Evolutionary conservation across 2,888 invertebrate genomes (phyloP).

Genomic region (Seira sanloemensis): DNA sequence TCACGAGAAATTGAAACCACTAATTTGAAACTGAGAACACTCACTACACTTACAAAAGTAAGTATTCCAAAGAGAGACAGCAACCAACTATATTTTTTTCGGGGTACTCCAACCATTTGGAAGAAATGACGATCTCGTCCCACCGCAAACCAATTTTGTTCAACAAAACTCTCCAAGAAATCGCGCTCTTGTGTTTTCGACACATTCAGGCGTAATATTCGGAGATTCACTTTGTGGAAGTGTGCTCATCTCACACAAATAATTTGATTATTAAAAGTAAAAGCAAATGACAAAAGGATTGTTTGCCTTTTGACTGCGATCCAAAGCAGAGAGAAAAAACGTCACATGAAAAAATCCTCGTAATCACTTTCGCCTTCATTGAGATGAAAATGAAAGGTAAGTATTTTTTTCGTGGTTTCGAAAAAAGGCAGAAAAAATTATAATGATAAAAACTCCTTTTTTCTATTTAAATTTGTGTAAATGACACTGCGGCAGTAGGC

Average conservation of each 20-base stretch:
- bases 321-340: constrained; percentile 5
- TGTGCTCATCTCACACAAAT: constrained; percentile 36
- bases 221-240: constrained; percentile 18
- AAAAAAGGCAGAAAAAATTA: constrained; percentile 8
- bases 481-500: not conserved
- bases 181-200: not conserved
- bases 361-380: constrained; percentile 37
- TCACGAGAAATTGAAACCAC: not conserved
- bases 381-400: constrained; percentile 31
- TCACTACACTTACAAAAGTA: constrained; percentile 33
- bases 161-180: not conserved
- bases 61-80: constrained; percentile 36
- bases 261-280: constrained; percentile 4
- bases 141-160: not conserved
- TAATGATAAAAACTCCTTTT: constrained; percentile 4
- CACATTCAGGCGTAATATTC: constrained; percentile 27
- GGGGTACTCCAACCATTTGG: constrained; percentile 48
- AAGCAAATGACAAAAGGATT: not conserved
- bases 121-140: not conserved
- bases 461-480: constrained; percentile 4
- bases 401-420: constrained; percentile 7
- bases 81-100: constrained; percentile 27
- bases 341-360: constrained; percentile 8
- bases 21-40: not conserved
- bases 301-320: constrained; percentile 2